Evolutionary conservation across 2,113 vertebrate species (phyloP).

Genomic region (Tychaedon coryphoeus): DNA sequence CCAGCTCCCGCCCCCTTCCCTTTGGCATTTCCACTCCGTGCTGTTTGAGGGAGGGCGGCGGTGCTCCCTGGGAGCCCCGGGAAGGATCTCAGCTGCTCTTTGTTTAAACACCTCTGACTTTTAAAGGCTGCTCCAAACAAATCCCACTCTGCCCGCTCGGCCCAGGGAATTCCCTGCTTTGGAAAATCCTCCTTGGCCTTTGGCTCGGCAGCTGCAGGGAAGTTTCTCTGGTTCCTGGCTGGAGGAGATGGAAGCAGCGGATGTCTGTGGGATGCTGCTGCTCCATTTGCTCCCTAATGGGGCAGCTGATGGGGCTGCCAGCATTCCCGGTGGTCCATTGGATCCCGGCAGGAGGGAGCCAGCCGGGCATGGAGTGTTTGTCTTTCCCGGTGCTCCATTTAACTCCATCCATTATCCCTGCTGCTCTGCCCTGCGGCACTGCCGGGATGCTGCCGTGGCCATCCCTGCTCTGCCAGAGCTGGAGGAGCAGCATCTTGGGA

Average conservation of each 20-base stretch:
- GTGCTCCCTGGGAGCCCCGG: not conserved
- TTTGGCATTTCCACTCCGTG: not conserved
- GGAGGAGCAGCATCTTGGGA: accelerated
- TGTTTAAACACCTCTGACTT: constrained; percentile 13
- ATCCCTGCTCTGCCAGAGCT: accelerated
- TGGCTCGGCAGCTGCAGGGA: not conserved
- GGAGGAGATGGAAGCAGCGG: accelerated
- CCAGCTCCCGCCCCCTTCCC: not conserved
- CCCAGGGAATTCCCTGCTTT: not conserved
- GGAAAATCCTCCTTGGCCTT: not conserved
- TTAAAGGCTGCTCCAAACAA: not conserved
- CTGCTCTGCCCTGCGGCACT: accelerated
- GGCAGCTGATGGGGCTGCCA: not conserved
- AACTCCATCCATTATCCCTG: not conserved
- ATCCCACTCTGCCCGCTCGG: accelerated
- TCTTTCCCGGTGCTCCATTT: not conserved
- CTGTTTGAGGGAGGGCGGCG: not conserved
- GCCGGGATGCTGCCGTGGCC: not conserved
- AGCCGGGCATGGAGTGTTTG: not conserved
- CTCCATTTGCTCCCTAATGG: constrained; percentile 5
- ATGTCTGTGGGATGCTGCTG: not conserved
- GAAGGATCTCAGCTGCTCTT: not conserved
- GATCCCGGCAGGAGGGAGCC: not conserved
- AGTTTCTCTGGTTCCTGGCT: not conserved
- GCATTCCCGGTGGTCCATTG: not conserved